A percentile compares a stretch with the other conserved stretches of the same genome.
Evolutionary conservation across 1,140 invertebrate genomes (phyloP).

Genomic region (Drosophila funebris): DNA sequence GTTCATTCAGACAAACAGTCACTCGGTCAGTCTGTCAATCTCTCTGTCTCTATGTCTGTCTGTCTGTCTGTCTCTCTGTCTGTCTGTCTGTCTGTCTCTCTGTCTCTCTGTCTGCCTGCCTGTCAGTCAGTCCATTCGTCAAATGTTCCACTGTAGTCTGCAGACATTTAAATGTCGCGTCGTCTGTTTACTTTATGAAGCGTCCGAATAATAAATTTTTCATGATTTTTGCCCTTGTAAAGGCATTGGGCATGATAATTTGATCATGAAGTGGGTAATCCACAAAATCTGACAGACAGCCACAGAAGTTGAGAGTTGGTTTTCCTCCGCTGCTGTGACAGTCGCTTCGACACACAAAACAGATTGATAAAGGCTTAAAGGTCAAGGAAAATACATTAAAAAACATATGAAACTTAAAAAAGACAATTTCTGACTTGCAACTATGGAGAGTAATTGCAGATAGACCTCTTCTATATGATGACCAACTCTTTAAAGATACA

Average conservation of each 20-base stretch:
- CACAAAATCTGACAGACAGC: conserved; percentile 23
- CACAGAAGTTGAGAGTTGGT: not conserved
- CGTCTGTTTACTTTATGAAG: conserved; percentile 24
- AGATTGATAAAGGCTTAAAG: conserved; percentile 3
- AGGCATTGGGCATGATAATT: conserved; percentile 24
- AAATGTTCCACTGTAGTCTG: not conserved
- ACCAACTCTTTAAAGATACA: no score
- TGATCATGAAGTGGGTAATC: conserved; percentile 31
- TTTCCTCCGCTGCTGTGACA: conserved; percentile 2
- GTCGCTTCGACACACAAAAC: not conserved
- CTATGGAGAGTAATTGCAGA: not conserved
- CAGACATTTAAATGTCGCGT: conserved; percentile 56
- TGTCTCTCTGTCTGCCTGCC: not conserved
- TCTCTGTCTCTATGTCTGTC: not conserved
- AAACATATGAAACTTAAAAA: not conserved
- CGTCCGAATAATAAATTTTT: not conserved
- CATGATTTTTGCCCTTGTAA: conserved; percentile 13
- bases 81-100: not conserved
- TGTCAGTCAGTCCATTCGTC: conserved; percentile 1
- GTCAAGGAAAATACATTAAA: not conserved
- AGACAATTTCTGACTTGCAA: not conserved
- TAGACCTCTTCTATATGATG: no score
- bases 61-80: conserved; percentile 1
- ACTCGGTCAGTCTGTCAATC: conserved; percentile 1
- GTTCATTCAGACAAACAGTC: conserved; percentile 16